Conservation (phyloP, 2,888 invertebrate genomes). For the Pogonocherus hispidulus region DNA sequence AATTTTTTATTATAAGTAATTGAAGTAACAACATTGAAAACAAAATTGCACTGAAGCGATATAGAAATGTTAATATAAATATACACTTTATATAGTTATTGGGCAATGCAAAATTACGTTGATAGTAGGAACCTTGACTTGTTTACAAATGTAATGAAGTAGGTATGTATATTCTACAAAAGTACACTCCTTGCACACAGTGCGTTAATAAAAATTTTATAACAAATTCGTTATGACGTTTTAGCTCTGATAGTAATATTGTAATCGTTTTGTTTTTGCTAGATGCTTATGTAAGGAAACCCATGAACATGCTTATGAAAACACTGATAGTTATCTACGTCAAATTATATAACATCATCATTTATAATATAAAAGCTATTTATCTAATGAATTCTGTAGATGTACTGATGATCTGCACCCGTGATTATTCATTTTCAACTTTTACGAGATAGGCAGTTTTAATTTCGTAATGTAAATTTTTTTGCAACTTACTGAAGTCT, state of each 20-base stretch:
- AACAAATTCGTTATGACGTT: constrained; percentile 7
- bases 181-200: constrained; percentile 7
- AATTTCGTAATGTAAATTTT: no score
- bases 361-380: not conserved
- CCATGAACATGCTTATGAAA: not conserved
- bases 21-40: constrained; percentile 31
- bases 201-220: not conserved
- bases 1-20: constrained; percentile 15
- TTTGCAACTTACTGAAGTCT: no score
- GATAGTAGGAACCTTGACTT: constrained; percentile 53
- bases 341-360: not conserved
- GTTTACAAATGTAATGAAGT: constrained; percentile 45
- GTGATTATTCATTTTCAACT: not conserved
- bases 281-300: not conserved
- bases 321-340: not conserved
- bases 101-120: constrained; percentile 44
- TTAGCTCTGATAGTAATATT: not conserved
- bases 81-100: constrained; percentile 31
- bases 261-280: not conserved
- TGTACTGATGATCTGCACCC: not conserved
- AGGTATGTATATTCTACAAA: constrained; percentile 30
- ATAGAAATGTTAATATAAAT: constrained; percentile 29
- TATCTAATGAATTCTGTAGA: not conserved
- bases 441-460: no score
- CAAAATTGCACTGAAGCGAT: constrained; percentile 31